A percentile compares a stretch with the other conserved stretches of the same genome.
phyloP scores from a whole-genome alignment of 2,797 vertebrate species.

The Oophaga sylvatica region DNA sequence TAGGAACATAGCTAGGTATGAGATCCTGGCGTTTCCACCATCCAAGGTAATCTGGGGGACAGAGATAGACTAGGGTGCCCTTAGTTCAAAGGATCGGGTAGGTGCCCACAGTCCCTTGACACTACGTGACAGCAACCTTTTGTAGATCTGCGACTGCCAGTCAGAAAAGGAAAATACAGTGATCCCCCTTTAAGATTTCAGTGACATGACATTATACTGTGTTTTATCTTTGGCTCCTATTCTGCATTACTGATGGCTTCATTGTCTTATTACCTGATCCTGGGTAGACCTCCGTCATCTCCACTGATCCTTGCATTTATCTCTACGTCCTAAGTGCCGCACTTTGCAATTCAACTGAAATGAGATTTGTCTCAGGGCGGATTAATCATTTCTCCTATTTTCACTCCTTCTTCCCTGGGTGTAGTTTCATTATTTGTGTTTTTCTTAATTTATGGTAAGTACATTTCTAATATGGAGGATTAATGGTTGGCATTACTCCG shows the following conservation, averaged over 20 bases:
- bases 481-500: conserved; percentile 44
- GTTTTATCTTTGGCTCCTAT: not conserved
- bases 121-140: no score
- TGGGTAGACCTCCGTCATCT: not conserved
- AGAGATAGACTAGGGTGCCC: no score
- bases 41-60: no score
- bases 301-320: not conserved
- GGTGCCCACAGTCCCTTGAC: no score
- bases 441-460: conserved; percentile 61
- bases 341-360: not conserved
- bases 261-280: not conserved
- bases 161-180: not conserved
- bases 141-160: not conserved
- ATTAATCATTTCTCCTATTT: conserved; percentile 41
- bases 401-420: conserved; percentile 22
- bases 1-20: no score
- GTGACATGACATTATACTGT: no score
- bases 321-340: not conserved
- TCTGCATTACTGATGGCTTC: not conserved
- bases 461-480: conserved; percentile 56
- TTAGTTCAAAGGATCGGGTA: no score
- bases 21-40: no score
- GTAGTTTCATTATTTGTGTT: conserved; percentile 53
- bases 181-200: not conserved
- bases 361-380: conserved; percentile 28